Evolutionary conservation across 30 jellyfish, hydroid and myxozoan genomes (phyloP), one percentile per base, ranked within the genome.

Genomic region (Nemopilema nomurai): DNA sequence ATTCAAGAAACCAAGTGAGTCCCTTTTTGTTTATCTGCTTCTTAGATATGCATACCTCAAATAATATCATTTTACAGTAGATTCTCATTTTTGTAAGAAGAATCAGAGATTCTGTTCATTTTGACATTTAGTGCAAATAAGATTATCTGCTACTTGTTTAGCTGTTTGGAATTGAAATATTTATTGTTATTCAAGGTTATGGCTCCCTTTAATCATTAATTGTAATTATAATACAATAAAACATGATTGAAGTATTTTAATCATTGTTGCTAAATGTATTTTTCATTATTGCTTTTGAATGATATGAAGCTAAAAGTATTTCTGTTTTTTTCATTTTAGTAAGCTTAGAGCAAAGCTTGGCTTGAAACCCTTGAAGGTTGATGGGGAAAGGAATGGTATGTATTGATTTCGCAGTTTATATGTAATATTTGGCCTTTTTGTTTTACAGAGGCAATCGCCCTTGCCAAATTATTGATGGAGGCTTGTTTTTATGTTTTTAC

Each of bases 1-100:
- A 93, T 93, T 1, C 97, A 93, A 65, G 98, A 93, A 81, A 93
- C 98, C 20, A 92, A 92, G 98, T 92, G 69, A 27, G 19, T n/a
- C 16, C 28, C 18, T 33, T 0, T 0, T 18, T n/a, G 27, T 41
- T 3, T 41, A 41, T n/a, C n/a, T n/a, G n/a, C n/a, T n/a, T n/a
- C n/a, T n/a, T n/a, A n/a, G n/a, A n/a, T n/a, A n/a, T n/a, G n/a
- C n/a, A n/a, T n/a, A n/a, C n/a, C n/a, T n/a, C n/a, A n/a, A n/a
- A n/a, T n/a, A n/a, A n/a, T n/a, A n/a, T n/a, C n/a, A n/a, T n/a
- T n/a, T n/a, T n/a, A n/a, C n/a, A n/a, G n/a, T n/a, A n/a, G n/a
- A n/a, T n/a, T n/a, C n/a, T n/a, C n/a, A n/a, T n/a, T n/a, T n/a
- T n/a, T n/a, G n/a, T n/a, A n/a, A n/a, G n/a, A n/a, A n/a, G n/a